Evolutionary conservation across 2,113 vertebrate species (phyloP).

Genomic region (Rhea pennata): DNA sequence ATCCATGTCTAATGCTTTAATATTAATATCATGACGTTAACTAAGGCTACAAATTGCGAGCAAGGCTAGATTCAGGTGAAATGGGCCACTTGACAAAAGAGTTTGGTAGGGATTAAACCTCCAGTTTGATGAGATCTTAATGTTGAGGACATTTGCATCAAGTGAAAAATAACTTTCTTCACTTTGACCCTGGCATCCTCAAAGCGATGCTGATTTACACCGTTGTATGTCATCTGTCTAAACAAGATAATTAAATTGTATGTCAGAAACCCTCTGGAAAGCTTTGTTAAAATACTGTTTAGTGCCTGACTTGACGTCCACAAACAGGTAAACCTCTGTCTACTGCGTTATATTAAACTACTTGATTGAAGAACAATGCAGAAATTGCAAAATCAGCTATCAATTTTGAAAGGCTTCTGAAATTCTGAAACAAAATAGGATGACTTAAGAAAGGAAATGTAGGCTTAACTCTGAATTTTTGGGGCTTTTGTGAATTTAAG

Average conservation of each 20-base stretch:
- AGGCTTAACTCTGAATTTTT: neutral
- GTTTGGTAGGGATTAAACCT: neutral
- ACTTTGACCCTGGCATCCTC: neutral
- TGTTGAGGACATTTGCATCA: neutral
- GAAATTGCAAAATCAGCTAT: neutral
- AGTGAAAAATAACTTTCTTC: neutral
- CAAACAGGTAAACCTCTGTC: neutral
- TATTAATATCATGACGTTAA: neutral
- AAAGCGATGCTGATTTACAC: neutral
- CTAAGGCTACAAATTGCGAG: neutral
- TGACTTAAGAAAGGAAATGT: neutral
- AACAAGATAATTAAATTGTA: neutral
- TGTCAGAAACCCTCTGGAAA: neutral
- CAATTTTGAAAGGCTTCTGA: neutral
- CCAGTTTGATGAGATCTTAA: neutral
- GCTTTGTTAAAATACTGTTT: neutral
- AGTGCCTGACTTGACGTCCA: neutral
- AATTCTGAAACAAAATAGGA: neutral
- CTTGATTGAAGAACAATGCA: neutral
- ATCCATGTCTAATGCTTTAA: neutral
- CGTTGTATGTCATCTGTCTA: neutral
- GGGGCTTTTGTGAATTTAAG: neutral
- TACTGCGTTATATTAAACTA: neutral
- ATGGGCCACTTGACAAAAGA: neutral
- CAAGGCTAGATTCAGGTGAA: neutral